These are phyloP conservation scores for Latrodectus geometricus DNA, from an alignment of 1,140 invertebrate genomes.

Conservation along the genomic window DNA sequence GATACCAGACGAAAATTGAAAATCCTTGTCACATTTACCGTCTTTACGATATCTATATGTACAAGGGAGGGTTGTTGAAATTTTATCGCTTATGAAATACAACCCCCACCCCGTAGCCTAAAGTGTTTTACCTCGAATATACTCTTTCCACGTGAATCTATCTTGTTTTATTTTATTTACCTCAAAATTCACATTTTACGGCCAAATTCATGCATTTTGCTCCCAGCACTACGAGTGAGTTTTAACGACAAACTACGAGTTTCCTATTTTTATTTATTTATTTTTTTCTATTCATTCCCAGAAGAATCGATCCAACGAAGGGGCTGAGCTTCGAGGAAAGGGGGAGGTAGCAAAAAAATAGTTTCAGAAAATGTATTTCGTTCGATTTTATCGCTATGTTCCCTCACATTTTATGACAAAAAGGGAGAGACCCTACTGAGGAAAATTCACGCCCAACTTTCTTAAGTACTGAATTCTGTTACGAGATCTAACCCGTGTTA, in stretches of 20 bases:
- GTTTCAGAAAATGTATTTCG: slow-evolving; percentile 19
- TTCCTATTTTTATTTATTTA: background rate
- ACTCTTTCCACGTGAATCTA: background rate
- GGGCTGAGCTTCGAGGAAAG: background rate
- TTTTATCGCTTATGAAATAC: slow-evolving; percentile 25
- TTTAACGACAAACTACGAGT: slow-evolving; percentile 14
- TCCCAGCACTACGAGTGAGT: slow-evolving; percentile 2
- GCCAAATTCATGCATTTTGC: slow-evolving; percentile 24
- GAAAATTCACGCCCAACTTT: slow-evolving; percentile 5
- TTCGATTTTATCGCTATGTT: slow-evolving; percentile 32
- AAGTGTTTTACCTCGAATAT: background rate
- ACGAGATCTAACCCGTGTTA: slow-evolving; percentile 6
- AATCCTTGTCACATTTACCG: slow-evolving; percentile 12
- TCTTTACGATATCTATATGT: slow-evolving; percentile 20
- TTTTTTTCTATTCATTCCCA: slow-evolving; percentile 7
- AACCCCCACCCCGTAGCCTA: background rate
- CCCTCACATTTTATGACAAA: slow-evolving; percentile 23
- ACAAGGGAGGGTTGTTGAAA: background rate
- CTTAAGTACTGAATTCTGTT: slow-evolving; percentile 23
- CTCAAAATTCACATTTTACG: slow-evolving; percentile 18
- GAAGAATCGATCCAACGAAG: background rate
- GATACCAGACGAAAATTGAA: slow-evolving; percentile 2
- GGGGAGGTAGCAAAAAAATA: background rate
- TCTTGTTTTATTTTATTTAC: background rate
- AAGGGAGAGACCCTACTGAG: background rate